Percentiles rank a stretch among this genome's conserved stretches.
Evolutionary conservation across 1,140 invertebrate species (phyloP).

Genomic region (Coelopa frigida): DNA sequence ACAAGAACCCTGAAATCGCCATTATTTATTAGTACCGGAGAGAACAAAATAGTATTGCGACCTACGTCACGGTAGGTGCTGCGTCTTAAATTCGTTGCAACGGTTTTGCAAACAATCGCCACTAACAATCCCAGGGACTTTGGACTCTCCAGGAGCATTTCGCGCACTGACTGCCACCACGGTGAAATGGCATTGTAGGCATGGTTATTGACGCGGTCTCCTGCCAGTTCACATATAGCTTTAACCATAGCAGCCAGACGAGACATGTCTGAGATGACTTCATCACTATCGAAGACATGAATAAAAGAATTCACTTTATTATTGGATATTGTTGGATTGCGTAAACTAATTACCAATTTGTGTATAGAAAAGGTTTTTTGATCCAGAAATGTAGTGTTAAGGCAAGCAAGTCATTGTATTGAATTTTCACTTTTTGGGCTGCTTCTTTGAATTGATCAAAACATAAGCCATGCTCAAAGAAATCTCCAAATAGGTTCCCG

Average conservation of each 20-base stretch:
- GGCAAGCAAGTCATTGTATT: constrained; percentile 31
- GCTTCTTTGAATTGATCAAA: constrained; percentile 33
- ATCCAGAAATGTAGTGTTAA: constrained; percentile 39
- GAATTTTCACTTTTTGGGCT: constrained; percentile 19
- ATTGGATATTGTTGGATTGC: no score
- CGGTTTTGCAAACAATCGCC: constrained; percentile 66
- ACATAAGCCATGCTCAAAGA: constrained; percentile 23
- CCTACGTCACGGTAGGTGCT: no score
- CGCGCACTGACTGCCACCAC: constrained; percentile 70
- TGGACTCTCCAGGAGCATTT: constrained; percentile 58
- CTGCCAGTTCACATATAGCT: constrained; percentile 32
- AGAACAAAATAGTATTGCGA: no score
- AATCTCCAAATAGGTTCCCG: constrained; percentile 27
- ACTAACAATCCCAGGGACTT: constrained; percentile 67
- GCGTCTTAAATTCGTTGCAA: constrained; percentile 52
- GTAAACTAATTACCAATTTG: constrained; percentile 24
- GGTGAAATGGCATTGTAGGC: constrained; percentile 59
- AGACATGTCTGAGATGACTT: constrained; percentile 38
- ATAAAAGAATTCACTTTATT: neutral
- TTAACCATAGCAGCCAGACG: constrained; percentile 34
- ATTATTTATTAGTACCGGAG: no score
- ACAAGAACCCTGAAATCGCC: constrained; percentile 33
- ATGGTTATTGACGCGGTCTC: constrained; percentile 41
- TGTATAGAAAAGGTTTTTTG: constrained; percentile 35
- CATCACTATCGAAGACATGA: constrained; percentile 26